A percentile compares a stretch with the other conserved stretches of the same genome.
Conservation (phyloP, 23 tunicate genomes). For the Ciona savignyi region DNA sequence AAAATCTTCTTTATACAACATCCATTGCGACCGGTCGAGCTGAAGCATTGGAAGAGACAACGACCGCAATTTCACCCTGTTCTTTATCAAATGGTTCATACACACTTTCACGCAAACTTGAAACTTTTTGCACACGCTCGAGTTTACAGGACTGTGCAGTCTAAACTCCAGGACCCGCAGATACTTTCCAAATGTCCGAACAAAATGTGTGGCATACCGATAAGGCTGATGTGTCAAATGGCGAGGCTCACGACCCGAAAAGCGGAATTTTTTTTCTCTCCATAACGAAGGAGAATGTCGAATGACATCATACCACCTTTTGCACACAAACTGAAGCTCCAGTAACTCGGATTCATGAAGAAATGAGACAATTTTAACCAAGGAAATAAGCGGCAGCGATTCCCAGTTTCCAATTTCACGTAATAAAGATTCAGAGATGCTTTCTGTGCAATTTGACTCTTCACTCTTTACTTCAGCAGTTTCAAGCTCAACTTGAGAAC, state of each 20-base stretch:
- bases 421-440: too few species aligned
- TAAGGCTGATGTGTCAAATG: conserved; percentile 65
- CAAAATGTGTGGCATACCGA: conserved; percentile 58
- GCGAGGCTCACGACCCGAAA: conserved; percentile 80
- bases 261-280: conserved; percentile 60
- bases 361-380: conserved; percentile 40
- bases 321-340: conserved; percentile 73
- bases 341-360: conserved; percentile 42
- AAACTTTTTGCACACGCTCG: conserved; percentile 76
- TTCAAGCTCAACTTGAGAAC: too few species aligned
- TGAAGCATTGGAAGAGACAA: conserved; percentile 68
- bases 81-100: conserved; percentile 41
- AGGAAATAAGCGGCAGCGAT: conserved; percentile 54
- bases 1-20: conserved; percentile 58
- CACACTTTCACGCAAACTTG: conserved; percentile 66
- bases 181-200: conserved; percentile 67
- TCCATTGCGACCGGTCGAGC: conserved; percentile 87
- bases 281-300: conserved; percentile 61
- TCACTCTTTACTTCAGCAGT: too few species aligned
- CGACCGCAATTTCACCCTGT: conserved; percentile 34
- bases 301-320: conserved; percentile 77
- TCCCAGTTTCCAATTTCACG: too few species aligned
- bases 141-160: conserved; percentile 66
- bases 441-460: too few species aligned
- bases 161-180: conserved; percentile 53